phyloP scores from a whole-genome alignment of 2,888 invertebrate genomes.

The Unio pictorum region DNA sequence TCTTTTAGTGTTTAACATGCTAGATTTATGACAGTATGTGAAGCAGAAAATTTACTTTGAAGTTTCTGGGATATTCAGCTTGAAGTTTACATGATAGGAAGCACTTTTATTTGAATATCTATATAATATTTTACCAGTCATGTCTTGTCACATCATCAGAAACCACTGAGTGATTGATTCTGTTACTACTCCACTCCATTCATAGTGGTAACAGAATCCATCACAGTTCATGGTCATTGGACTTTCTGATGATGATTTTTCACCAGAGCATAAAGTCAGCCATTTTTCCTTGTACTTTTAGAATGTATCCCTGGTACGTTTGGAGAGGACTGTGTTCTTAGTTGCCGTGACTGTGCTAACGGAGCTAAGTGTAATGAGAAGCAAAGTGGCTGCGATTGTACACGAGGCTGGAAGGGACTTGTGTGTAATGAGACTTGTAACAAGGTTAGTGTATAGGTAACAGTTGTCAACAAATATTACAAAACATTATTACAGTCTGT shows the following conservation, averaged over 20 bases:
- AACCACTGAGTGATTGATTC: no score
- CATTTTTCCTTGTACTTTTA: slow-evolving; percentile 32
- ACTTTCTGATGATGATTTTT: background rate
- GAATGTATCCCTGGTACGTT: slow-evolving; percentile 72
- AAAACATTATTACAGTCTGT: no score
- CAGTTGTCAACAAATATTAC: no score
- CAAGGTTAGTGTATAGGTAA: slow-evolving; percentile 51
- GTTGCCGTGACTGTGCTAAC: slow-evolving; percentile 72
- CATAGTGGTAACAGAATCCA: slow-evolving; percentile 2
- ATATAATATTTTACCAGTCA: no score
- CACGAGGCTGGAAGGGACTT: slow-evolving; percentile 68
- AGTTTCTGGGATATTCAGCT: no score
- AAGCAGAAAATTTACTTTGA: no score
- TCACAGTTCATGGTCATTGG: background rate
- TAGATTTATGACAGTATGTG: no score
- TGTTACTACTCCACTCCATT: no score
- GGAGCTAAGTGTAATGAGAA: slow-evolving; percentile 66
- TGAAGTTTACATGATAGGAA: no score
- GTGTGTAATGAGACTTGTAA: slow-evolving; percentile 71
- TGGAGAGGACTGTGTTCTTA: slow-evolving; percentile 70
- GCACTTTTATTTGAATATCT: no score
- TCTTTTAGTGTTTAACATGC: no score
- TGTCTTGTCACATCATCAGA: no score
- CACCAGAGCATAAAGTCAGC: background rate
- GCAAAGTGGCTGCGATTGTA: slow-evolving; percentile 67